phyloP scores from a whole-genome alignment of 2,888 invertebrate genomes.

The Harmothoe impar region DNA sequence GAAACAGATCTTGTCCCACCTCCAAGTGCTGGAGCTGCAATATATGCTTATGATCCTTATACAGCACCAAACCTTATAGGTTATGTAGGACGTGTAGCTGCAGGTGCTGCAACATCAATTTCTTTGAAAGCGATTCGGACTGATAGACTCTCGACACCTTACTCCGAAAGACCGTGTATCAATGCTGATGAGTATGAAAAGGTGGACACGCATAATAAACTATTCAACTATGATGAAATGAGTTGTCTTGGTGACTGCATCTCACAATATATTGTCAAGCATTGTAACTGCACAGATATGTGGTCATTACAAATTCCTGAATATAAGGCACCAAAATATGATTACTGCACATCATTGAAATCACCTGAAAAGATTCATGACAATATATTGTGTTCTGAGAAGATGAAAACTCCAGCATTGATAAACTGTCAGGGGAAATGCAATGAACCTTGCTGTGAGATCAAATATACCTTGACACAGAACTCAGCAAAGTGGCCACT shows the following conservation, averaged over 20 bases:
- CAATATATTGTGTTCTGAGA: not conserved
- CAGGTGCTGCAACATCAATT: not conserved
- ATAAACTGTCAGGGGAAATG: not conserved
- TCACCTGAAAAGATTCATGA: not conserved
- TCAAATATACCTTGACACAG: not conserved
- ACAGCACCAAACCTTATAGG: not conserved
- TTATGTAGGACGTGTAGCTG: not conserved
- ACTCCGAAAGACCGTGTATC: not conserved
- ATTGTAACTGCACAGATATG: constrained; percentile 10
- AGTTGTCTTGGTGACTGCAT: not conserved
- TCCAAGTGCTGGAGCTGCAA: not conserved
- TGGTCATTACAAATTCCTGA: not conserved
- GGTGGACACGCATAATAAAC: not conserved
- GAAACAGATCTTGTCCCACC: not conserved
- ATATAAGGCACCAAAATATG: not conserved
- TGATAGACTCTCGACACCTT: not conserved
- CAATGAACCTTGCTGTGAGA: not conserved
- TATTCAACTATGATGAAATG: not conserved
- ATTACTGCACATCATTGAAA: not conserved
- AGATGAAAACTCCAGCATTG: not conserved
- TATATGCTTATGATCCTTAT: not conserved
- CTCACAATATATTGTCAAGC: not conserved
- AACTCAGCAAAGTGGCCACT: not conserved
- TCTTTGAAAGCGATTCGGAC: not conserved
- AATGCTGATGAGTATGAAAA: not conserved